phyloP scores from a whole-genome alignment of 2,113 vertebrate genomes.

The Hippopotamus amphibius region DNA sequence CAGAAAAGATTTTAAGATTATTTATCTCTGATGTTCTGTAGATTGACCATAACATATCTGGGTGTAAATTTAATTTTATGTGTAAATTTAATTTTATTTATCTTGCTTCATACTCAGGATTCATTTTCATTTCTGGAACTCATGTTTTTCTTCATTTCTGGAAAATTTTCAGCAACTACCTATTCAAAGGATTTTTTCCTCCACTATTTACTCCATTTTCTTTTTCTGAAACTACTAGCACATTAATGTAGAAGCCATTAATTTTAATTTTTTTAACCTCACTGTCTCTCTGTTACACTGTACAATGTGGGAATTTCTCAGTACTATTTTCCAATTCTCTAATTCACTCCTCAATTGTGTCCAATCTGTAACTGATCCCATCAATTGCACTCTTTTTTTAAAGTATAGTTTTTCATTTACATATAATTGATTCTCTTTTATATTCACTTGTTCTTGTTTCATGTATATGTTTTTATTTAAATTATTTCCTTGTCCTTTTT shows the following conservation, averaged over 20 bases:
- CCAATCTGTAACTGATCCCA: background rate
- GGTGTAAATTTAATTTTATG: background rate
- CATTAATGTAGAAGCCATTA: background rate
- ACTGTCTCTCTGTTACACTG: background rate
- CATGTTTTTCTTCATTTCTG: constrained; percentile 12
- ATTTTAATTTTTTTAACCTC: background rate
- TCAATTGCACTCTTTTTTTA: background rate
- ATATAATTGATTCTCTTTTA: background rate
- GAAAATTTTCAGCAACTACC: background rate
- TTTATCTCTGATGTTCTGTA: background rate
- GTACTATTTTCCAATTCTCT: background rate
- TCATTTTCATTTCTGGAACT: background rate
- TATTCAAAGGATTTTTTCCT: background rate
- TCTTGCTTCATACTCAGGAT: background rate
- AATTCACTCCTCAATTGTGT: background rate
- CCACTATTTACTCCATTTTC: background rate
- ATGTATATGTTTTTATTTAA: background rate
- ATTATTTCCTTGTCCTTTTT: background rate
- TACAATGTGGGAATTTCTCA: background rate
- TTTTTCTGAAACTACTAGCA: background rate
- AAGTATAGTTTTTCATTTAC: background rate
- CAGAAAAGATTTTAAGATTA: background rate
- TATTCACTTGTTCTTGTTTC: background rate
- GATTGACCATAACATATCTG: background rate
- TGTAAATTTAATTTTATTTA: background rate